These are phyloP conservation scores for Apis dorsata DNA, from an alignment of 1,140 invertebrate species.

Conservation along the genomic window DNA sequence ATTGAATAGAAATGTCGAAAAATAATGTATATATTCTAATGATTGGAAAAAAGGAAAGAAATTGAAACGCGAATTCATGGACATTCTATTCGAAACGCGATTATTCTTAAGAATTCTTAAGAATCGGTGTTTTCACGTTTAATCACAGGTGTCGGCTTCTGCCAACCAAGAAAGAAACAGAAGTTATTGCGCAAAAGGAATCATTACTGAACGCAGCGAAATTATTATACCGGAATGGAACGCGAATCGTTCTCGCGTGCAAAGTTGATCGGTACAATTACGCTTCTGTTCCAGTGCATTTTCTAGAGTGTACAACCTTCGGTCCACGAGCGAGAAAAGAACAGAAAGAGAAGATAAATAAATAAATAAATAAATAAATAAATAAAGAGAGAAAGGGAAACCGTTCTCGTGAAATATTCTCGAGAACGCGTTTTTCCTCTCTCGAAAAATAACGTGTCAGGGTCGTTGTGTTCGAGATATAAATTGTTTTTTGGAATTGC, in stretches of 20 bases:
- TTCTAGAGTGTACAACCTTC: conserved; percentile 32
- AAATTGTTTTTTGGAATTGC: not conserved
- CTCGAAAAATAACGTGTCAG: conserved; percentile 18
- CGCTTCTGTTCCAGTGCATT: conserved; percentile 20
- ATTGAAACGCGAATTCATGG: too few species aligned
- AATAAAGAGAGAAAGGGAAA: conserved; percentile 27
- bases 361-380: too few species aligned
- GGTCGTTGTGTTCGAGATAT: not conserved
- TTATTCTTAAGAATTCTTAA: not conserved
- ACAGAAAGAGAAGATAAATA: too few species aligned
- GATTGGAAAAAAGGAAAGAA: too few species aligned
- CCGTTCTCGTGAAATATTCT: conserved; percentile 1
- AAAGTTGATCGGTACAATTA: conserved; percentile 30
- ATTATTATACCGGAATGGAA: conserved; percentile 13
- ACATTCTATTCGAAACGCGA: not conserved
- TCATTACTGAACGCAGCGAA: conserved; percentile 17
- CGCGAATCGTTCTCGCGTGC: conserved; percentile 16
- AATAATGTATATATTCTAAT: too few species aligned
- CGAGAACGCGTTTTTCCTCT: conserved; percentile 8
- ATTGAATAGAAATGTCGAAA: too few species aligned
- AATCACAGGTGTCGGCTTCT: conserved; percentile 11
- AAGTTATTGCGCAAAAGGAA: conserved; percentile 32
- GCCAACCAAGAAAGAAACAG: too few species aligned
- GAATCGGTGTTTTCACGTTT: conserved; percentile 24
- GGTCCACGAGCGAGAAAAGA: not conserved